A percentile compares a stretch with the other conserved stretches of the same genome.
Conservation (phyloP, 2,888 invertebrate species). For the Nemapogon koenigi region DNA sequence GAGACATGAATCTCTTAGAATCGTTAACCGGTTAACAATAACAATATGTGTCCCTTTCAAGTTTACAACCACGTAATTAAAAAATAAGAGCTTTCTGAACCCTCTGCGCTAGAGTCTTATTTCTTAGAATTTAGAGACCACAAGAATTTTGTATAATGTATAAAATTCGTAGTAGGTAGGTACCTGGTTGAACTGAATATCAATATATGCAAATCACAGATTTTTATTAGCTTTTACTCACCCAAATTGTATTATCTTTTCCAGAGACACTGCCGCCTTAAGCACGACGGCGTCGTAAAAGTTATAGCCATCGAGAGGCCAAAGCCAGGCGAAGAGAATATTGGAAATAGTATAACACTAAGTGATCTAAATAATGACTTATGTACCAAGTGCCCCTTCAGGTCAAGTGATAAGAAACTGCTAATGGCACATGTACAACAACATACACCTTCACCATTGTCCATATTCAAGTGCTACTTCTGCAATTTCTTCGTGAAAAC, state of each 20-base stretch:
- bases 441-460: conserved; percentile 72
- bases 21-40: no score
- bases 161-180: no score
- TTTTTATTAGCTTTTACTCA: no score
- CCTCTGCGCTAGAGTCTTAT: no score
- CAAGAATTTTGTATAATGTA: no score
- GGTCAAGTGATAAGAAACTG: conserved; percentile 61
- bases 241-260: conserved; percentile 21
- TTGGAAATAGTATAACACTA: conserved; percentile 27
- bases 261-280: conserved; percentile 80
- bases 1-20: no score
- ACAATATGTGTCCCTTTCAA: no score
- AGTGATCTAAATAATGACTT: conserved; percentile 34
- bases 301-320: conserved; percentile 64
- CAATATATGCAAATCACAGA: no score
- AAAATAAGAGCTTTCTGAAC: no score
- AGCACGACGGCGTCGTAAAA: conserved; percentile 78
- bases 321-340: conserved; percentile 45
- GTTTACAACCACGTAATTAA: no score
- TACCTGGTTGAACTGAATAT: no score
- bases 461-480: conserved; percentile 79
- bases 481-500: conserved; percentile 81
- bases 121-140: no score
- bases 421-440: conserved; percentile 72
- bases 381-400: conserved; percentile 79